phyloP scores from a whole-genome alignment of 2,888 invertebrate species.

The Fabriciana adippe region DNA sequence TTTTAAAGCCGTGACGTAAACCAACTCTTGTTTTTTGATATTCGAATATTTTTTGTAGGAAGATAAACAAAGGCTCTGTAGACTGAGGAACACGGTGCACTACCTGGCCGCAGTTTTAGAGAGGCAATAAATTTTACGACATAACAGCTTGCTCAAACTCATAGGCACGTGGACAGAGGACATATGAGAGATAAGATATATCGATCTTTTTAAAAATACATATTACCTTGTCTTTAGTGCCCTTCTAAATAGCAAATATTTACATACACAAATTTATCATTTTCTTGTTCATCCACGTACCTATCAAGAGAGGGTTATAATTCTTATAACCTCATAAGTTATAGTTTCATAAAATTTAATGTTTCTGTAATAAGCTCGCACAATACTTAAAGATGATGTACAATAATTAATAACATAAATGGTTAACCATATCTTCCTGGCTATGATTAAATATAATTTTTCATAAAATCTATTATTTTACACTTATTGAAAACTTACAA shows the following conservation, averaged over 20 bases:
- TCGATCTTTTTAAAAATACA: constrained; percentile 16
- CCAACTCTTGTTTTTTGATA: constrained; percentile 58
- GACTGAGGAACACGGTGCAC: constrained; percentile 28
- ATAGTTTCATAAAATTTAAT: too few relatives aligned
- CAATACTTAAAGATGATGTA: too few relatives aligned
- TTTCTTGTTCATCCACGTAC: neutral
- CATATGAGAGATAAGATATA: constrained; percentile 26
- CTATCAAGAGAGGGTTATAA: too few relatives aligned
- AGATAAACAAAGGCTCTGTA: constrained; percentile 32
- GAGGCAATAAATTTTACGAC: constrained; percentile 34
- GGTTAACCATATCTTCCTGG: too few relatives aligned
- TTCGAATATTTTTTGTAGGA: constrained; percentile 40
- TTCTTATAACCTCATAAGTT: too few relatives aligned
- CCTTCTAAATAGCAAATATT: neutral
- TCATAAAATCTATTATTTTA: neutral
- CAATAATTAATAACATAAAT: too few relatives aligned
- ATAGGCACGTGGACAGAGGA: constrained; percentile 33
- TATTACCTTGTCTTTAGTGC: constrained; percentile 12
- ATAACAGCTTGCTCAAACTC: constrained; percentile 25
- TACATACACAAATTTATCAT: neutral
- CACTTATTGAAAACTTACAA: neutral
- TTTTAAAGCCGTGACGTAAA: constrained; percentile 73
- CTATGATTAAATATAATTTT: too few relatives aligned
- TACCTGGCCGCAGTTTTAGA: constrained; percentile 35
- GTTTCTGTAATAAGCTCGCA: too few relatives aligned